phyloP scores from a whole-genome alignment of 2,888 invertebrate genomes.

The Osmoderma eremita region DNA sequence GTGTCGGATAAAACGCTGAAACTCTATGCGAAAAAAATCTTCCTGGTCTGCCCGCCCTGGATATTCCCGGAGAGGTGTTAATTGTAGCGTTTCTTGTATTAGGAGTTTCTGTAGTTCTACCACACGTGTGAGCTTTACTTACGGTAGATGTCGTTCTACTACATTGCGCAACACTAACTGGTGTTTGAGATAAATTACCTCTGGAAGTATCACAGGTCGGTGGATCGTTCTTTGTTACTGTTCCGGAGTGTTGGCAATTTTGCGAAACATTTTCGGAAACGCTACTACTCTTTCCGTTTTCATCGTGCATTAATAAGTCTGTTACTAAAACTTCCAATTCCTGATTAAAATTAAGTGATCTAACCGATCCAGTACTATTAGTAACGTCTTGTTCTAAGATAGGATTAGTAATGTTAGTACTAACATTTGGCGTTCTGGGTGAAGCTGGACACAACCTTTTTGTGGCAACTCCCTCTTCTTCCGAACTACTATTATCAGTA shows the following conservation, averaged over 20 bases:
- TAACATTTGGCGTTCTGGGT: background rate
- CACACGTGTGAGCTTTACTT: conserved; percentile 37
- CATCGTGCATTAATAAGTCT: conserved; percentile 51
- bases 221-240: background rate
- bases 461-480: conserved; percentile 45
- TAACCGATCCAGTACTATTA: background rate
- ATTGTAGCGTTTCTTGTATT: conserved; percentile 50
- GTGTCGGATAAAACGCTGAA: conserved; percentile 59
- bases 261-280: background rate
- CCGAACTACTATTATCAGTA: conserved; percentile 56
- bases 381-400: background rate
- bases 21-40: conserved; percentile 56
- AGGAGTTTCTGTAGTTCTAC: conserved; percentile 44
- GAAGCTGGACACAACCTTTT: conserved; percentile 33
- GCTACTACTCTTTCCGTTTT: conserved; percentile 1
- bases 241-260: background rate
- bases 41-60: conserved; percentile 42
- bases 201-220: conserved; percentile 47
- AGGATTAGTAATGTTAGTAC: background rate
- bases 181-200: conserved; percentile 15
- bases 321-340: conserved; percentile 55
- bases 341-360: conserved; percentile 51
- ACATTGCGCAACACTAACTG: background rate
- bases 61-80: conserved; percentile 50
- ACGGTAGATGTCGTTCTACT: conserved; percentile 19